Percentiles rank a stretch among this genome's conserved stretches.
phyloP scores from a whole-genome alignment of 2,888 invertebrate species.

The Drosophila paramelanica region DNA sequence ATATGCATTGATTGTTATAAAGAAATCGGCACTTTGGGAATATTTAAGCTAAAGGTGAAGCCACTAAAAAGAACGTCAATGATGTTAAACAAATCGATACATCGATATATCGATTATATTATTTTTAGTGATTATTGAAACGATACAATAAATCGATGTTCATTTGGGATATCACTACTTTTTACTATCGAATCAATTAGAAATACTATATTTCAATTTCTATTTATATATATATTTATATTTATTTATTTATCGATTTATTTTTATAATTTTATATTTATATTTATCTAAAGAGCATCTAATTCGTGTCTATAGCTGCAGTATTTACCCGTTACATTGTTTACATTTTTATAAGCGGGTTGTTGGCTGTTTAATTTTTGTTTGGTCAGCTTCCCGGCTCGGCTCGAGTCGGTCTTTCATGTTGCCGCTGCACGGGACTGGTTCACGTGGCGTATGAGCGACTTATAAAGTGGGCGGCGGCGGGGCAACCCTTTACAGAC shows the following conservation, averaged over 20 bases:
- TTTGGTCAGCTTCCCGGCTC: slow-evolving; percentile 47
- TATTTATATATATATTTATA: background rate
- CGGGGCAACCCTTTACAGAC: slow-evolving; percentile 41
- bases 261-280: background rate
- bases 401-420: slow-evolving; percentile 25
- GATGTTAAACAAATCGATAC: too few relatives aligned
- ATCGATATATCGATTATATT: too few relatives aligned
- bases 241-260: background rate
- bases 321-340: slow-evolving; percentile 11
- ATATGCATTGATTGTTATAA: too few relatives aligned
- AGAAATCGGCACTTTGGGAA: too few relatives aligned
- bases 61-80: too few relatives aligned
- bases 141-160: too few relatives aligned
- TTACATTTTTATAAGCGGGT: slow-evolving; percentile 34
- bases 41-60: too few relatives aligned
- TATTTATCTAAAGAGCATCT: slow-evolving; percentile 15
- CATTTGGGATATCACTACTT: too few relatives aligned
- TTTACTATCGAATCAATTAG: too few relatives aligned
- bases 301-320: background rate
- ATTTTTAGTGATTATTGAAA: too few relatives aligned
- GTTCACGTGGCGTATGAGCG: slow-evolving; percentile 54
- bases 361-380: slow-evolving; percentile 45
- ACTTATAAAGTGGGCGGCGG: slow-evolving; percentile 25
- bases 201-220: background rate
- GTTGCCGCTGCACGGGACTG: slow-evolving; percentile 14